Evolutionary conservation across 92 coral and sea anemone species (phyloP).

Genomic region (Blastomussa wellsi): DNA sequence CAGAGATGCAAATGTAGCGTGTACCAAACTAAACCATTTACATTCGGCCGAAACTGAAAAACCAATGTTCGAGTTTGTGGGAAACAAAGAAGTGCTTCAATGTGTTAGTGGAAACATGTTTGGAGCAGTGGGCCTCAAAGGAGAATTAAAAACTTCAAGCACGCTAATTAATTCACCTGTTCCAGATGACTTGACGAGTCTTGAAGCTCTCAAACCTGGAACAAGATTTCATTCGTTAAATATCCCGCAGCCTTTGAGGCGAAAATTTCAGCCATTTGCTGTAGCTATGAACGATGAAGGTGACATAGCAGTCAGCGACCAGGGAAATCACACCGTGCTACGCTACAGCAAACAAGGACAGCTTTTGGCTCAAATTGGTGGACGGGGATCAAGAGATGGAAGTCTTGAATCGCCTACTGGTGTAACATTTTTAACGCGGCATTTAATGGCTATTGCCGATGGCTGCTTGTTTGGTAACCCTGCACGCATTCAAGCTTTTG

Average conservation of each 20-base stretch:
- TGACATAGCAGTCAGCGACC: constrained; percentile 64
- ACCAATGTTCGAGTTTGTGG: constrained; percentile 55
- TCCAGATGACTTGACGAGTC: constrained; percentile 32
- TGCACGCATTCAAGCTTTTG: constrained; percentile 76
- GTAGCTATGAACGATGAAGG: constrained; percentile 47
- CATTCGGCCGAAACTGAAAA: constrained; percentile 47
- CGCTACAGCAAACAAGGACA: constrained; percentile 66
- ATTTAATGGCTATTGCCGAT: constrained; percentile 65
- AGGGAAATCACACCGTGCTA: constrained; percentile 68
- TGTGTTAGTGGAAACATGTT: constrained; percentile 70
- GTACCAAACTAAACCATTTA: constrained; percentile 53
- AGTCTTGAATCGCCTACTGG: constrained; percentile 79
- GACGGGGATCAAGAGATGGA: constrained; percentile 66
- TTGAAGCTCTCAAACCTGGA: constrained; percentile 66
- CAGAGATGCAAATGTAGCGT: constrained; percentile 59
- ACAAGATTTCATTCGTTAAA: constrained; percentile 58
- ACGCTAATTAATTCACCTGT: constrained; percentile 15
- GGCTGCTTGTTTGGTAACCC: constrained; percentile 84
- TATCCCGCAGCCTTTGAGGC: constrained; percentile 58
- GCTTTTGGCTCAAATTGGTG: constrained; percentile 60
- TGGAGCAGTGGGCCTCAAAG: constrained; percentile 47
- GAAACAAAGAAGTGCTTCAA: constrained; percentile 66
- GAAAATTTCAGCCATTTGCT: constrained; percentile 72
- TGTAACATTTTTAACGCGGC: constrained; percentile 49
- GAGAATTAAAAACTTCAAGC: constrained; percentile 22